Percentiles rank a stretch among this genome's conserved stretches.
Conservation (phyloP, 2,888 invertebrate species). For the Andrena fulva region DNA sequence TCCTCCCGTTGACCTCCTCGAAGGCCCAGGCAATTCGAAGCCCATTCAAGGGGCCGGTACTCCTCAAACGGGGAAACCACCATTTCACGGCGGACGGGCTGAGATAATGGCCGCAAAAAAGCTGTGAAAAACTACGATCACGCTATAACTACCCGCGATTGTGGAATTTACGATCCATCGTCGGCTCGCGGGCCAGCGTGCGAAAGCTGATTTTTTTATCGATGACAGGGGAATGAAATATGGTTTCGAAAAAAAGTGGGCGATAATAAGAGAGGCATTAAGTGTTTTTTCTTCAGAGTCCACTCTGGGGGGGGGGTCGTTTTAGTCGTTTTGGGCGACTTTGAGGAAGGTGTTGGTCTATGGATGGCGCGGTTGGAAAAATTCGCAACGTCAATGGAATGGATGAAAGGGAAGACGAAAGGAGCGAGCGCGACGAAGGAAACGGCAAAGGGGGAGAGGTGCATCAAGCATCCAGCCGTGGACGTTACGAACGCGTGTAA, state of each 20-base stretch:
- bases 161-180: constrained; percentile 44
- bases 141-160: constrained; percentile 26
- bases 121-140: constrained; percentile 29
- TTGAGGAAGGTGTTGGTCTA: background rate
- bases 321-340: background rate
- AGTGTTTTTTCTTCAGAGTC: background rate
- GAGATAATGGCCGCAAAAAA: constrained; percentile 71
- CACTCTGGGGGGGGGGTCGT: background rate
- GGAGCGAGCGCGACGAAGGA: background rate
- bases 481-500: constrained; percentile 63
- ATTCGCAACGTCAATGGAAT: background rate
- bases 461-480: constrained; percentile 33
- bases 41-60: constrained; percentile 27
- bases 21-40: constrained; percentile 48
- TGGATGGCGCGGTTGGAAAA: background rate
- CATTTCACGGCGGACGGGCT: constrained; percentile 80
- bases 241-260: background rate
- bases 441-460: constrained; percentile 23
- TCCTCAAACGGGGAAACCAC: constrained; percentile 77
- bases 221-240: constrained; percentile 21
- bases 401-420: background rate
- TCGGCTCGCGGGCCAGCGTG: constrained; percentile 51
- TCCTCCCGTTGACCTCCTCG: constrained; percentile 5
- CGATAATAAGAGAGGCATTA: background rate
- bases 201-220: constrained; percentile 55